Conservation (phyloP, 1,140 invertebrate species). For the Sinonovacula constricta region DNA sequence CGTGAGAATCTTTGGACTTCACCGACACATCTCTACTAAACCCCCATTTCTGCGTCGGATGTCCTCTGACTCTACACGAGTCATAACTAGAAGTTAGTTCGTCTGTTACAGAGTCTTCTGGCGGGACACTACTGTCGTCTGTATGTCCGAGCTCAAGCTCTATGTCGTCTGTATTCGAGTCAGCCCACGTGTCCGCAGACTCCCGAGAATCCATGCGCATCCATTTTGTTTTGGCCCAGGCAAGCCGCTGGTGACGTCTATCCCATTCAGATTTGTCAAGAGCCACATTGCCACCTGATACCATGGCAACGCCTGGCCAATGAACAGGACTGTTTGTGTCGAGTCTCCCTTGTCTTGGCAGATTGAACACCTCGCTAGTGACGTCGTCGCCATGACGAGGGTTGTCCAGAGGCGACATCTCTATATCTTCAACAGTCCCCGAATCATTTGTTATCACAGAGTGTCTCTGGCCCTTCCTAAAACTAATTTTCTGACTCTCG, state of each 20-base stretch:
- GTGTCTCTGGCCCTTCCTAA: background rate
- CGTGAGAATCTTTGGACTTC: background rate
- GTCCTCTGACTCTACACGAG: background rate
- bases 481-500: too few species aligned
- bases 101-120: background rate
- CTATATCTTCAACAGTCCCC: constrained; percentile 32
- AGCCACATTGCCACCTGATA: background rate
- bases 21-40: background rate
- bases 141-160: background rate
- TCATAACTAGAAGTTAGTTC: background rate
- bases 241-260: background rate
- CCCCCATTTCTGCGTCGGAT: background rate
- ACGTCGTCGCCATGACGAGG: background rate
- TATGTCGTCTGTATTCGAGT: background rate
- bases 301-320: background rate
- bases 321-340: background rate
- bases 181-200: background rate
- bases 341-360: too few species aligned
- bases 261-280: background rate
- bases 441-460: constrained; percentile 3
- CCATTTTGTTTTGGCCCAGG: constrained; percentile 35
- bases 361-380: background rate
- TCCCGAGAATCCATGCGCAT: constrained; percentile 21
- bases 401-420: background rate
- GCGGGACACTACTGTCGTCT: background rate